These are phyloP conservation scores for Chamaetylas fuelleborni DNA, from an alignment of 2,113 vertebrate species.

Conservation along the genomic window DNA sequence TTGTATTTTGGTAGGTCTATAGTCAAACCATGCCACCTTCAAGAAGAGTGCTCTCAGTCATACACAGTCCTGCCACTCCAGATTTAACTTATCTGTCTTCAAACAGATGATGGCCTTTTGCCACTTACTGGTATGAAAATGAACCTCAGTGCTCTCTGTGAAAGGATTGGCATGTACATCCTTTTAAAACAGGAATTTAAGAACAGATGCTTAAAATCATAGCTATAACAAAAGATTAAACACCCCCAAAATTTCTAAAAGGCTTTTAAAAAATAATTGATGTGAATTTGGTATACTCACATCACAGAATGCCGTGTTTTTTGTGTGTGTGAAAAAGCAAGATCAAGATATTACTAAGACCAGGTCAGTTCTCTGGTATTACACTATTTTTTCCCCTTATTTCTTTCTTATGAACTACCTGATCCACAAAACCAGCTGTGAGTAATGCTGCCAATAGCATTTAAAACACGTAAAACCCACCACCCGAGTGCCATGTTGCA, in stretches of 20 bases:
- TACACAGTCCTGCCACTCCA: background rate
- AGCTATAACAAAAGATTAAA: background rate
- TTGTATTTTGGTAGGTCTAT: background rate
- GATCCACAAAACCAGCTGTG: background rate
- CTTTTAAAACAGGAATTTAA: background rate
- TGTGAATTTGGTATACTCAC: background rate
- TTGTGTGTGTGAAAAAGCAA: background rate
- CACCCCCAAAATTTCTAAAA: background rate
- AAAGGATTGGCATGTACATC: background rate
- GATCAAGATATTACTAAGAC: background rate
- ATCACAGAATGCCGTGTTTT: background rate
- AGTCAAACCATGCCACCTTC: background rate
- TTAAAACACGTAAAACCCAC: background rate
- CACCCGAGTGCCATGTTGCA: background rate
- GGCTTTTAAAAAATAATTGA: background rate
- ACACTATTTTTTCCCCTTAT: background rate
- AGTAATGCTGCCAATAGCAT: background rate
- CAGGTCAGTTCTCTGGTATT: background rate
- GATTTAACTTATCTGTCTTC: background rate
- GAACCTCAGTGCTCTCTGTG: background rate
- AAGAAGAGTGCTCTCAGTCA: background rate
- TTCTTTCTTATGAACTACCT: background rate
- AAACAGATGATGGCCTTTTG: background rate
- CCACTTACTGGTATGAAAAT: background rate
- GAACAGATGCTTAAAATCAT: background rate